Percentiles rank a stretch among this genome's conserved stretches.
phyloP scores from a whole-genome alignment of 1,140 invertebrate species.

The Orchesella cincta region DNA sequence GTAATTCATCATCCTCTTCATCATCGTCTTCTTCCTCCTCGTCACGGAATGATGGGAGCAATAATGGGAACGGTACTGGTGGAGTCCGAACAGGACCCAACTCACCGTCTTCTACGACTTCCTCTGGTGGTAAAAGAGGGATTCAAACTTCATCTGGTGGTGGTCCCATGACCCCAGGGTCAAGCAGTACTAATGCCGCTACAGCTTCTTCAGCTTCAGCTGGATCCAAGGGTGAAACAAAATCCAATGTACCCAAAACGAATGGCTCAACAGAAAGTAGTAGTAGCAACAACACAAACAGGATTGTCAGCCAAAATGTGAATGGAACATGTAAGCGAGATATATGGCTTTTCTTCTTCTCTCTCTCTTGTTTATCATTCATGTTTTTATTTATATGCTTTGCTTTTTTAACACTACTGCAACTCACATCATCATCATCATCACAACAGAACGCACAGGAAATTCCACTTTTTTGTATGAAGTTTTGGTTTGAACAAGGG shows the following conservation, averaged over 20 bases:
- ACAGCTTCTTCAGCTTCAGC: not conserved
- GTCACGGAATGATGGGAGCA: not conserved
- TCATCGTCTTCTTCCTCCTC: not conserved
- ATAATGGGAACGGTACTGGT: slow-evolving; percentile 1
- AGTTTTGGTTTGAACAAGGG: too few species aligned
- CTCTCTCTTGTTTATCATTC: slow-evolving; percentile 14
- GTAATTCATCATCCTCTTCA: slow-evolving; percentile 14
- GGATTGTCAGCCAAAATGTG: slow-evolving; percentile 40
- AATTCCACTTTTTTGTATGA: too few species aligned
- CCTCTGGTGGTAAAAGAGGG: not conserved
- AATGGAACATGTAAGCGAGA: slow-evolving; percentile 38
- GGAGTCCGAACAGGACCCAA: slow-evolving; percentile 9
- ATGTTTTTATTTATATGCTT: not conserved
- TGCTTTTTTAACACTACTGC: not conserved
- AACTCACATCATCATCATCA: not conserved
- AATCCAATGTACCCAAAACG: not conserved
- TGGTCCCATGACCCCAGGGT: slow-evolving; percentile 12
- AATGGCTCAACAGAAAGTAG: slow-evolving; percentile 3
- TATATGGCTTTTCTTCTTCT: too few species aligned
- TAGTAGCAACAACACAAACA: slow-evolving; percentile 20
- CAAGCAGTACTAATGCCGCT: not conserved
- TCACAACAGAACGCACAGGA: not conserved
- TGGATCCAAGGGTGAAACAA: slow-evolving; percentile 1
- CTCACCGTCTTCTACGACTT: slow-evolving; percentile 6
- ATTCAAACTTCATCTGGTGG: slow-evolving; percentile 7